Percentiles rank a stretch among this genome's conserved stretches.
These are phyloP conservation scores for Eristalis intricaria DNA, from an alignment of 2,888 invertebrate genomes.

Conservation along the genomic window DNA sequence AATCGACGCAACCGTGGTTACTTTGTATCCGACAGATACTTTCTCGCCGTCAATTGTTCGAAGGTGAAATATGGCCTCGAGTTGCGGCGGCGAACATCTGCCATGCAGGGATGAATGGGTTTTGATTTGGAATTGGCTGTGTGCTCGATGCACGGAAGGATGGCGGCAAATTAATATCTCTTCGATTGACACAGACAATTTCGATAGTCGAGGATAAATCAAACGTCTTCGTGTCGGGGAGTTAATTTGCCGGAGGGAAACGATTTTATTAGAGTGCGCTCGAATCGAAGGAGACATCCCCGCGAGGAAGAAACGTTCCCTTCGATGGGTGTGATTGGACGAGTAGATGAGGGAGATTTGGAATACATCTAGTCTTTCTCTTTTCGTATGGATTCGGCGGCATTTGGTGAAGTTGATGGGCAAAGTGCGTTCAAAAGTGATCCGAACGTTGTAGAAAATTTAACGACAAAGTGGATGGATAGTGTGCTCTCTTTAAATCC, in stretches of 20 bases:
- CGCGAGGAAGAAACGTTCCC: too few species aligned
- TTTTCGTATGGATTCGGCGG: too few species aligned
- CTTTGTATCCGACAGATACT: background rate
- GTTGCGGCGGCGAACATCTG: slow-evolving; percentile 10
- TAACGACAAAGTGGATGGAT: too few species aligned
- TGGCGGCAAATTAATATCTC: background rate
- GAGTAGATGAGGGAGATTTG: too few species aligned
- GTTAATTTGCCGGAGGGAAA: background rate
- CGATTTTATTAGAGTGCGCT: background rate
- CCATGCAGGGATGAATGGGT: slow-evolving; percentile 17
- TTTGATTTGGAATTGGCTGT: slow-evolving; percentile 12
- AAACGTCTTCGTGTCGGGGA: background rate
- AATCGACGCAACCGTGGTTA: slow-evolving; percentile 13
- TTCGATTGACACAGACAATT: slow-evolving; percentile 1
- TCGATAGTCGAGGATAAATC: background rate
- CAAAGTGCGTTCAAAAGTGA: too few species aligned
- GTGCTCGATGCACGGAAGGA: background rate
- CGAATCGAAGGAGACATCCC: background rate
- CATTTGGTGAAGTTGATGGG: too few species aligned
- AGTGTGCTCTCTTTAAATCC: too few species aligned
- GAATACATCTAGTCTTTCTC: too few species aligned
- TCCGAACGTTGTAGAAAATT: too few species aligned
- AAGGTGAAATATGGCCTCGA: slow-evolving; percentile 41
- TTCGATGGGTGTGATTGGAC: too few species aligned
- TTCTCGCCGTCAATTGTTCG: slow-evolving; percentile 8